Conservation (phyloP, 53 echinoderm and acorn worm genomes). For the Antedon mediterranea region DNA sequence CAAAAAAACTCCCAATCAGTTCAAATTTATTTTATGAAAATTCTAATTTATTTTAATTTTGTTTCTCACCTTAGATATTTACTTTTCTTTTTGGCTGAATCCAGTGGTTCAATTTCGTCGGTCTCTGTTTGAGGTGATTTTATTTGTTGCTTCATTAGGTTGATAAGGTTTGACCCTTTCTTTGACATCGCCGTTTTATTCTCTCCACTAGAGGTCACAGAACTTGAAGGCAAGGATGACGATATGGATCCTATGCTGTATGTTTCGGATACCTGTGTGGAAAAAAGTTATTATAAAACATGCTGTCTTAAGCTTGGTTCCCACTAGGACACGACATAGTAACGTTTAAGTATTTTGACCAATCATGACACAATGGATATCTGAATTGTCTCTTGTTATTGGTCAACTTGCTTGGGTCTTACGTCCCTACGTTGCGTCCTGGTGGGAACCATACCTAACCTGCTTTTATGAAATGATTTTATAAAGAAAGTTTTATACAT, state of each 20-base stretch:
- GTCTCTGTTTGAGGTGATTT: neutral
- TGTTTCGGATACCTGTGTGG: neutral
- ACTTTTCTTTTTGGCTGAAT: conserved; percentile 75
- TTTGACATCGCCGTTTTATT: neutral
- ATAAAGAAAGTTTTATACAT: neutral
- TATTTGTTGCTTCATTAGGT: neutral
- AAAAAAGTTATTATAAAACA: neutral
- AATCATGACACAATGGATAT: no score
- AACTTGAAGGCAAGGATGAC: neutral
- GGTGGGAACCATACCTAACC: no score
- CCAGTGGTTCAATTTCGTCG: conserved; percentile 20
- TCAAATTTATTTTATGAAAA: no score
- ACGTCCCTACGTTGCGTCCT: no score
- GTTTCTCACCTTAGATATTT: conserved; percentile 54
- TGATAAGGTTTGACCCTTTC: neutral
- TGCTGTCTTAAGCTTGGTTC: no score
- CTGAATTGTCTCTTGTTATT: no score
- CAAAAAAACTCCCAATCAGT: neutral
- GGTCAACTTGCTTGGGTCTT: no score
- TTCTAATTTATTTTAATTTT: no score
- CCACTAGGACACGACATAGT: no score
- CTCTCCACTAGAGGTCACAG: neutral
- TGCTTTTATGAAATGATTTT: neutral
- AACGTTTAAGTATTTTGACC: no score
- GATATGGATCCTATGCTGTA: neutral